phyloP scores from a whole-genome alignment of 2,888 invertebrate genomes.

The Antitype chi region DNA sequence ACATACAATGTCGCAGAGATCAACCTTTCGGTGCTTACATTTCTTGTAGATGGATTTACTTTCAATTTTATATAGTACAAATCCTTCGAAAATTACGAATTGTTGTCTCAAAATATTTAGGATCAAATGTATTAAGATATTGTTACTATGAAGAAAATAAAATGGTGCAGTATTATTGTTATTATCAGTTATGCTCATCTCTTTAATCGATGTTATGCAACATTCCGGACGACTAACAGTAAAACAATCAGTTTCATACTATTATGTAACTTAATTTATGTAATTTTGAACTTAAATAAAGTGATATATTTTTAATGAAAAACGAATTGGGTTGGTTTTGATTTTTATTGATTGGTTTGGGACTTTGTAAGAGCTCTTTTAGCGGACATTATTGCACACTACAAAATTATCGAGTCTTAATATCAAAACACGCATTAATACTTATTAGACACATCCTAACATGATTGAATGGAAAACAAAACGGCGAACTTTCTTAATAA shows the following conservation, averaged over 20 bases:
- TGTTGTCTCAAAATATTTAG: slow-evolving; percentile 58
- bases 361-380: neutral
- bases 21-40: slow-evolving; percentile 53
- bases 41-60: slow-evolving; percentile 37
- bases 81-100: slow-evolving; percentile 44
- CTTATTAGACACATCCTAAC: neutral
- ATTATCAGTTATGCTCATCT: slow-evolving; percentile 45
- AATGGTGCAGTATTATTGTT: slow-evolving; percentile 68
- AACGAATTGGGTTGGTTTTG: slow-evolving; percentile 22
- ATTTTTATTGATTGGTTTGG: slow-evolving; percentile 31
- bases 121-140: slow-evolving; percentile 57
- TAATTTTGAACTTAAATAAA: slow-evolving; percentile 81
- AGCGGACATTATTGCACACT: slow-evolving; percentile 1
- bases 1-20: slow-evolving; percentile 58
- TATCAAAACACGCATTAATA: neutral
- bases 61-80: slow-evolving; percentile 63
- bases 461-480: neutral
- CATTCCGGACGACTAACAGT: slow-evolving; percentile 60
- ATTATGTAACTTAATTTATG: slow-evolving; percentile 68
- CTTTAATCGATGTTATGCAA: slow-evolving; percentile 39
- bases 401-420: neutral
- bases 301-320: slow-evolving; percentile 84
- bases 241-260: slow-evolving; percentile 58
- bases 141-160: slow-evolving; percentile 54
- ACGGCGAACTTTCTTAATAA: slow-evolving; percentile 18